Percentiles rank a stretch among this genome's conserved stretches.
Conservation (phyloP, 2,113 vertebrate species). For the Anhinga anhinga region DNA sequence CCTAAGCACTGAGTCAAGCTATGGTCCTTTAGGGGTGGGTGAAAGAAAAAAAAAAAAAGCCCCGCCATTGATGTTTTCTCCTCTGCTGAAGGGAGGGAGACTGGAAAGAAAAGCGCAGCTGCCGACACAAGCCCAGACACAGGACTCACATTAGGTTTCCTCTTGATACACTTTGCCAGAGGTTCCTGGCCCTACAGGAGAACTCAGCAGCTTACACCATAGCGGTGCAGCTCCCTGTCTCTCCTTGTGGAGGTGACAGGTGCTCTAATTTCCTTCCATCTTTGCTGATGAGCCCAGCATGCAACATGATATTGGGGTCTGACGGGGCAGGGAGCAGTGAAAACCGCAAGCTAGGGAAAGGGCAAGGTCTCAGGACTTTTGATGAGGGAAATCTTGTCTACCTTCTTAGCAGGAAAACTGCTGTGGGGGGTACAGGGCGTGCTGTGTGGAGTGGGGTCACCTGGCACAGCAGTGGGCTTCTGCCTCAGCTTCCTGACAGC, state of each 20-base stretch:
- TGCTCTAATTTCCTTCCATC: not conserved
- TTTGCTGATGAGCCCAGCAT: not conserved
- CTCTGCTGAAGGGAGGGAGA: not conserved
- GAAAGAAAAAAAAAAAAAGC: not conserved
- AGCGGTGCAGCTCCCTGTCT: not conserved
- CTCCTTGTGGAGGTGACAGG: not conserved
- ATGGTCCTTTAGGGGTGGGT: too few species aligned
- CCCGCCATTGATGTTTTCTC: not conserved
- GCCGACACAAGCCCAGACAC: not conserved
- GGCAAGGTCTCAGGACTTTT: not conserved
- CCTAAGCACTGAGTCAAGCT: not conserved
- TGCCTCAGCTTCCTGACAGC: not conserved
- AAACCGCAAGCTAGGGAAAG: not conserved
- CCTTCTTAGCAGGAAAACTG: not conserved
- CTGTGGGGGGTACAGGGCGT: too few species aligned
- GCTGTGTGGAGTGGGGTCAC: not conserved
- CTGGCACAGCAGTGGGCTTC: not conserved
- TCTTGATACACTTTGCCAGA: not conserved
- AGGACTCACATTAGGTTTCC: not conserved
- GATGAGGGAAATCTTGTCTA: not conserved
- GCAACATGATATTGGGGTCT: not conserved
- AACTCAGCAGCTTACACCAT: too few species aligned
- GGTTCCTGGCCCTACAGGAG: not conserved
- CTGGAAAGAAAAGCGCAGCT: not conserved
- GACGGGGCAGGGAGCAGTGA: not conserved